phyloP scores from a whole-genome alignment of 2,113 vertebrate species.

The Hypanus sabinus region DNA sequence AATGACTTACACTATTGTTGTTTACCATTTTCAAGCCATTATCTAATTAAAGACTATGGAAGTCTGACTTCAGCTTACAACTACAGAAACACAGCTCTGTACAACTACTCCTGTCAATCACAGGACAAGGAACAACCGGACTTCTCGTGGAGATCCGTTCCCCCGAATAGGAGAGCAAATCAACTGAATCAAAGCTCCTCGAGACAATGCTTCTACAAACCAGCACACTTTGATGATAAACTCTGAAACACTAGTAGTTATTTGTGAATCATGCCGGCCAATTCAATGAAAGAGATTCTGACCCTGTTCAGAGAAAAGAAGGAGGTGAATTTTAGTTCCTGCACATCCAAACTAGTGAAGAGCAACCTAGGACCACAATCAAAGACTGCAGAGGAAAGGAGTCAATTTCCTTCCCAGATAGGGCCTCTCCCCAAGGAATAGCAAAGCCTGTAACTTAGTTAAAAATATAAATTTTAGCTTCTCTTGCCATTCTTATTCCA shows the following conservation, averaged over 20 bases:
- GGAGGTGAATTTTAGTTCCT: neutral
- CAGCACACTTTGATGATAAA: neutral
- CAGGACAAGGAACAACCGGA: neutral
- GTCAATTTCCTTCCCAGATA: neutral
- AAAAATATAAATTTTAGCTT: neutral
- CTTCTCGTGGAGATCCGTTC: neutral
- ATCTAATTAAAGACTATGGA: neutral
- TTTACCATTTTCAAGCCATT: neutral
- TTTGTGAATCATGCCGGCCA: neutral
- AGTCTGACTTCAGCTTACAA: neutral
- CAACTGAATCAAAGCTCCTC: neutral
- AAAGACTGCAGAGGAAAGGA: neutral
- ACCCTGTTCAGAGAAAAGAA: neutral
- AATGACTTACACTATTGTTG: neutral
- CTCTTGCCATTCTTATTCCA: neutral
- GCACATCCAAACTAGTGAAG: neutral
- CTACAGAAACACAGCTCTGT: neutral
- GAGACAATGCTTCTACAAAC: neutral
- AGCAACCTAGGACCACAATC: neutral
- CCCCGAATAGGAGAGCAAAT: neutral
- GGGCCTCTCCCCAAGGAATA: neutral
- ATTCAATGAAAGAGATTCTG: neutral
- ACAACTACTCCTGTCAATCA: conserved; percentile 12
- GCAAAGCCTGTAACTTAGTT: neutral
- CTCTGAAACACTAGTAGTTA: neutral